Evolutionary conservation across 2,113 vertebrate genomes (phyloP).

Genomic region (Phaetusa simplex): DNA sequence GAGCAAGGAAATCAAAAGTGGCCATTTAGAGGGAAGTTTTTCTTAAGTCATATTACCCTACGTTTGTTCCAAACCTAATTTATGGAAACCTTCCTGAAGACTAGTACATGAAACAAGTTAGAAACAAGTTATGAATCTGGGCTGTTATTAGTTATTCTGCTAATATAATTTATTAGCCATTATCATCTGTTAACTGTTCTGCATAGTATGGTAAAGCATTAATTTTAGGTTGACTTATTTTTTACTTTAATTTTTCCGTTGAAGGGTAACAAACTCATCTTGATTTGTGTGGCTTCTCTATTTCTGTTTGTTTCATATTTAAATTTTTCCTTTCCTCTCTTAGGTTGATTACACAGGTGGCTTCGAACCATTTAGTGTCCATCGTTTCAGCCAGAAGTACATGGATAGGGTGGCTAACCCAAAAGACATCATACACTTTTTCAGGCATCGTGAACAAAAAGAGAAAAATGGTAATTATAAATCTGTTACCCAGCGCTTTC

Average conservation of each 20-base stretch:
- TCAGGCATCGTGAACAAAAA: slow-evolving; percentile 87
- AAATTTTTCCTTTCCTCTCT: neutral
- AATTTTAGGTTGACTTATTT: neutral
- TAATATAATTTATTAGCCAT: neutral
- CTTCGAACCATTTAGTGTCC: slow-evolving; percentile 88
- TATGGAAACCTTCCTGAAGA: neutral
- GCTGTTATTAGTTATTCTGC: neutral
- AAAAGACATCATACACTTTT: slow-evolving; percentile 93
- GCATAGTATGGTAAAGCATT: neutral
- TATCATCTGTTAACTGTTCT: neutral
- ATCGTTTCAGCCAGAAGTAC: slow-evolving; percentile 95
- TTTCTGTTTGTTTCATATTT: neutral
- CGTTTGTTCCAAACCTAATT: neutral
- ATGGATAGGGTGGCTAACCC: slow-evolving; percentile 92
- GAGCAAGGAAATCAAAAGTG: neutral
- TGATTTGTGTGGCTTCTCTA: neutral
- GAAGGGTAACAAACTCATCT: neutral
- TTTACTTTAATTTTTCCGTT: neutral
- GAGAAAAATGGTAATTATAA: slow-evolving; percentile 74
- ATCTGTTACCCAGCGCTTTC: neutral
- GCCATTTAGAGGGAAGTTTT: neutral
- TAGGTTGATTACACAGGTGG: slow-evolving; percentile 96
- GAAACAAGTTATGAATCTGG: neutral
- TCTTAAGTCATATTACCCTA: neutral
- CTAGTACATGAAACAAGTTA: neutral